Evolutionary conservation across 2,888 invertebrate species (phyloP).

Genomic region (Dusona sp.): DNA sequence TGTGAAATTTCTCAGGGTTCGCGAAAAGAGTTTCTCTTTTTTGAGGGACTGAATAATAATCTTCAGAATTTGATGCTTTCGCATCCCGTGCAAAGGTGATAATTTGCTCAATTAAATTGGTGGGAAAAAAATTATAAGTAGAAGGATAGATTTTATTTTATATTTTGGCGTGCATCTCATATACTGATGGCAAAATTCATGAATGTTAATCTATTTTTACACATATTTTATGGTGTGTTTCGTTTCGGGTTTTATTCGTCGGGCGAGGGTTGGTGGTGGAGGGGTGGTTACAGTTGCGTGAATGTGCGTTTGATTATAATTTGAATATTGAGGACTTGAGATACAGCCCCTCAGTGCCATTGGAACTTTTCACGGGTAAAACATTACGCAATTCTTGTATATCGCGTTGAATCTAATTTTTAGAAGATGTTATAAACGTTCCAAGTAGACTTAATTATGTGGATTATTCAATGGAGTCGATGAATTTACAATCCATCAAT

Average conservation of each 20-base stretch:
- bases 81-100: not conserved
- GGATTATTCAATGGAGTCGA: not conserved
- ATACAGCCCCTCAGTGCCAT: not conserved
- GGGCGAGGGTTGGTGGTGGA: no score
- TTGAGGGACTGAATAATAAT: not conserved
- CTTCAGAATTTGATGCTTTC: not conserved
- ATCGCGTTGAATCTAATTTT: constrained; percentile 1
- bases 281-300: no score
- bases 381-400: not conserved
- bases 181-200: no score
- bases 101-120: not conserved
- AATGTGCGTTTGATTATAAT: not conserved
- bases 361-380: not conserved
- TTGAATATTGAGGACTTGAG: not conserved
- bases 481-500: constrained; percentile 15
- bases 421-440: not conserved
- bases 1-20: constrained; percentile 1
- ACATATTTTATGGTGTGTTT: no score
- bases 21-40: constrained; percentile 14
- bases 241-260: no score
- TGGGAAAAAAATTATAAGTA: no score
- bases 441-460: constrained; percentile 7
- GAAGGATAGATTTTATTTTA: no score
- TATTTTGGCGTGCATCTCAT: no score
- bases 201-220: no score